phyloP scores from a whole-genome alignment of 2,888 invertebrate genomes.

The Petrolisthes manimaculis region DNA sequence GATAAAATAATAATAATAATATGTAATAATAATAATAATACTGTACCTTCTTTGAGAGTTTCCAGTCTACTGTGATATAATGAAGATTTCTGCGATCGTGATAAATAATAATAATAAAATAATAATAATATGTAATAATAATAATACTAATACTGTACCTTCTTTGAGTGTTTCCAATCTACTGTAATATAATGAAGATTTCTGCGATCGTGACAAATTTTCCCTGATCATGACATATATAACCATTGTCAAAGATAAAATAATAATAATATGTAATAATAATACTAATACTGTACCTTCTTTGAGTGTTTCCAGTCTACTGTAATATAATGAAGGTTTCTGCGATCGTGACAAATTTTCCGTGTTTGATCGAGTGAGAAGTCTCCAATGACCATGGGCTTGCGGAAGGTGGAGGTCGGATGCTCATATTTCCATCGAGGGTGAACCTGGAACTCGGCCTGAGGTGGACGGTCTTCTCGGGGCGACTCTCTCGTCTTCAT shows the following conservation, averaged over 20 bases:
- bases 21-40: no score
- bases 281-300: not conserved
- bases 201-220: no score
- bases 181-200: constrained; percentile 36
- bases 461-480: not conserved
- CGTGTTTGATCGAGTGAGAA: constrained; percentile 54
- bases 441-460: constrained; percentile 21
- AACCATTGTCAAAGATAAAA: no score
- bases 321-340: constrained; percentile 22
- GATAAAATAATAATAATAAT: no score
- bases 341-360: constrained; percentile 36
- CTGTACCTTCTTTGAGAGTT: no score
- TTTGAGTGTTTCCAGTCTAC: constrained; percentile 12
- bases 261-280: not conserved
- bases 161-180: constrained; percentile 28
- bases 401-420: constrained; percentile 27
- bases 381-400: constrained; percentile 59
- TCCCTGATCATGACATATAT: constrained; percentile 38
- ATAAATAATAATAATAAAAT: no score
- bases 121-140: no score
- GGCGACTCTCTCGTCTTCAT: no score
- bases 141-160: constrained; percentile 9
- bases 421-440: constrained; percentile 34
- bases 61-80: no score
- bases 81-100: no score